A percentile compares a stretch with the other conserved stretches of the same genome.
Conservation (phyloP, 1,140 invertebrate species). For the Potamilus streckersoni region DNA sequence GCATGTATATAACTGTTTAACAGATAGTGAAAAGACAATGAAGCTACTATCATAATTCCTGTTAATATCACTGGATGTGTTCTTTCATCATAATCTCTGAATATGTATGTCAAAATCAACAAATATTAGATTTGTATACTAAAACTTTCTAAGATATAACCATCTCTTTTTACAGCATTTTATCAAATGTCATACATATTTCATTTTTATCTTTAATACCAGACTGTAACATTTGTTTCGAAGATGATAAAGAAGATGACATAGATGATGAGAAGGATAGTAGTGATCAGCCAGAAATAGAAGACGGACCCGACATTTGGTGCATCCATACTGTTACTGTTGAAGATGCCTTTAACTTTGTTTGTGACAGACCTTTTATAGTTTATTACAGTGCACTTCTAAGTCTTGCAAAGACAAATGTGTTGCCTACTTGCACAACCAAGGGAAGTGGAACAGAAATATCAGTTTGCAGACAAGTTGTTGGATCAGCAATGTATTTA, state of each 20-base stretch:
- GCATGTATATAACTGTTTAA: too few relatives aligned
- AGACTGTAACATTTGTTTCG: neutral
- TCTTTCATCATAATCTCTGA: neutral
- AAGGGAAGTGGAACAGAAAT: too few relatives aligned
- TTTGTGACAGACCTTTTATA: too few relatives aligned
- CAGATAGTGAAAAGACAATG: too few relatives aligned
- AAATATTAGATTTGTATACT: slow-evolving; percentile 8
- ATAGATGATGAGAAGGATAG: neutral
- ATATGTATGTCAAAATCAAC: neutral
- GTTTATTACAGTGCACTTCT: neutral
- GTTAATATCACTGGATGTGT: too few relatives aligned
- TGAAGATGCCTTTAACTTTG: neutral
- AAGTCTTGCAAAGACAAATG: neutral
- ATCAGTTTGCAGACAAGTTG: neutral
- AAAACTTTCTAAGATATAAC: neutral
- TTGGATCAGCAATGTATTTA: neutral
- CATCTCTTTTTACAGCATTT: too few relatives aligned
- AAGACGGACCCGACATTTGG: neutral
- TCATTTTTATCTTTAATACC: too few relatives aligned
- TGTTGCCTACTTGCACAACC: too few relatives aligned
- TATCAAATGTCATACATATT: too few relatives aligned
- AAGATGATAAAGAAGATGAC: neutral
- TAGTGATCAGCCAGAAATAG: neutral
- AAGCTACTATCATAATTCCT: too few relatives aligned
- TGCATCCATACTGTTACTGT: neutral